These are phyloP conservation scores for Phrynocephalus versicolor DNA, from an alignment of 2,113 vertebrate species.

Conservation along the genomic window DNA sequence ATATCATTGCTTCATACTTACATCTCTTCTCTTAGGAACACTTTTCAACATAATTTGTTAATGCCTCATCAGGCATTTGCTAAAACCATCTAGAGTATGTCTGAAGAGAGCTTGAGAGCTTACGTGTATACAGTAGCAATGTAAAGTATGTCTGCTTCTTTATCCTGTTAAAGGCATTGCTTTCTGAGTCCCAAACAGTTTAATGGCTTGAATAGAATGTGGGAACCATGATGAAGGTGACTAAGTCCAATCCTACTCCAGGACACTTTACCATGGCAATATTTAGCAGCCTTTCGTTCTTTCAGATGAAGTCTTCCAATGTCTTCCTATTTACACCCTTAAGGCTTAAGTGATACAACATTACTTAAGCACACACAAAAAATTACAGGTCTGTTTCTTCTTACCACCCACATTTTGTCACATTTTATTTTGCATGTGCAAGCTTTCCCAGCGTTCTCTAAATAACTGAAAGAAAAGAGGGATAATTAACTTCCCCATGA, in stretches of 20 bases:
- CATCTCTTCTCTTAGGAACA: too few relatives aligned
- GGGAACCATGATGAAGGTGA: not conserved
- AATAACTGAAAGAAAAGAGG: constrained; percentile 34
- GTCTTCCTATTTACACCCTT: not conserved
- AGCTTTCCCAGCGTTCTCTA: constrained; percentile 20
- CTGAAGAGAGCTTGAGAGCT: not conserved
- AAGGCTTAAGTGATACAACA: not conserved
- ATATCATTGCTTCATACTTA: too few relatives aligned
- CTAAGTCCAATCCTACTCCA: too few relatives aligned
- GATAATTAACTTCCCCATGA: constrained; percentile 29
- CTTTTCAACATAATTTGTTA: not conserved
- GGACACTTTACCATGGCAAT: not conserved
- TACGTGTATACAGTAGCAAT: not conserved
- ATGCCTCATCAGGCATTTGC: not conserved
- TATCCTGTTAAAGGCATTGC: not conserved
- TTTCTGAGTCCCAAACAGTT: not conserved
- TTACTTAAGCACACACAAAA: not conserved
- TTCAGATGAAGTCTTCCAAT: constrained; percentile 7
- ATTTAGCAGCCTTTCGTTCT: not conserved
- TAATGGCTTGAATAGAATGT: too few relatives aligned
- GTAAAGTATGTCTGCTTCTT: not conserved
- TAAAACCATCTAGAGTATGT: not conserved
- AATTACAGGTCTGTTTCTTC: not conserved
- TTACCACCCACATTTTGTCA: not conserved
- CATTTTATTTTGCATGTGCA: constrained; percentile 7